phyloP scores from a whole-genome alignment of 2,888 invertebrate species.

The Sarcophaga caerulescens region DNA sequence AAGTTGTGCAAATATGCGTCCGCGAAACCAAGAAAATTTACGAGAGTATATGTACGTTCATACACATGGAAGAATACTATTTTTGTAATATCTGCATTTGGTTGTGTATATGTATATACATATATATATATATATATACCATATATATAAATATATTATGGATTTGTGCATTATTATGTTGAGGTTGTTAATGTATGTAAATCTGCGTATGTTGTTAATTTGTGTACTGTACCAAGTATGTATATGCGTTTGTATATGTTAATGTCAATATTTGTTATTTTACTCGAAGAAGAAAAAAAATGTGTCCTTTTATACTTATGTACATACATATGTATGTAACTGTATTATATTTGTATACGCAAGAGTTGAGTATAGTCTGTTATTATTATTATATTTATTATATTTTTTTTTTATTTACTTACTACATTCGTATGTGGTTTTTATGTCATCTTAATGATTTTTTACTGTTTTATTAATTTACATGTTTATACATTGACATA shows the following conservation, averaged over 20 bases:
- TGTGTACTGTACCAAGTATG: constrained; percentile 7
- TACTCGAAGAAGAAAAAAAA: constrained; percentile 4
- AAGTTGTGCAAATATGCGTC: neutral
- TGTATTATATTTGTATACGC: constrained; percentile 10
- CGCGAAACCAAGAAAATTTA: neutral
- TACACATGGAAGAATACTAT: neutral
- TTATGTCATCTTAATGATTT: neutral
- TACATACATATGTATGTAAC: neutral
- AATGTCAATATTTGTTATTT: constrained; percentile 35
- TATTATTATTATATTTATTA: too few species aligned
- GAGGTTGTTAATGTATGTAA: constrained; percentile 35
- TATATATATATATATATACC: neutral
- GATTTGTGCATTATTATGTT: too few species aligned
- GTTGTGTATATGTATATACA: neutral
- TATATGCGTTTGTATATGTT: constrained; percentile 33
- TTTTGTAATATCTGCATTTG: constrained; percentile 13
- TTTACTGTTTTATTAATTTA: neutral
- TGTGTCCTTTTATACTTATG: neutral
- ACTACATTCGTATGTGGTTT: neutral
- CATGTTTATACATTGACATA: neutral
- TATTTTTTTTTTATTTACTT: neutral
- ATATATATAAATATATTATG: neutral
- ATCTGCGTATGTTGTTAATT: constrained; percentile 49
- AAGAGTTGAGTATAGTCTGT: neutral
- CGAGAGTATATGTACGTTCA: neutral